Base-by-base conservation (phyloP, 2,797 vertebrate genomes). In the Eurystomus glaucurus region DNA sequence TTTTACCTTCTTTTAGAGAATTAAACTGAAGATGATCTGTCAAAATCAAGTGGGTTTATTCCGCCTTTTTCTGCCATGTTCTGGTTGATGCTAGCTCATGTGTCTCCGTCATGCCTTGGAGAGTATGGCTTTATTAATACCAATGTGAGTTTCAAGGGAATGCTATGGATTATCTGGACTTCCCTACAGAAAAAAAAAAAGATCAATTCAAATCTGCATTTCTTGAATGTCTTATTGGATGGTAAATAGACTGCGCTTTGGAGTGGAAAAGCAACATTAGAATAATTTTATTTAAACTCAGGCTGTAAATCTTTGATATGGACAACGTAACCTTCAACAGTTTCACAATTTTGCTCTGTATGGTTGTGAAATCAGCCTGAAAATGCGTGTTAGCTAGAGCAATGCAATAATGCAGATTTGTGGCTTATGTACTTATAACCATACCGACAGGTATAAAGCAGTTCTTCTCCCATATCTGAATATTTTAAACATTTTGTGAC, bases 331-430 rank as follows among this genome's bases (percentile, higher is more conserved):
- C 83, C 83, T 88, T 91, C 52, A 96, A 90, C 52, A 76, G 87
- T 96, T 95, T 95, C 91, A 84, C 77, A 91, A 35, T 82, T 91
- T 86, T 79, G 14, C 58, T 94, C 54, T 9, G 3, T 72, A 41
- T 70, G 77, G 85, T 96, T 95, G 66, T 96, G 68, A 96, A 97
- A 95, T 94, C 95, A 97, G 75, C 91, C 66, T 94, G 85, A 97
- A 97, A 97, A 96, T 86, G 61, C 1, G 0, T 62, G 66, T 95
- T 88, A 97, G 96, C 86, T 95, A n/a, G 61, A 79, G 62, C 90
- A 85, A 81, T 35, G 51, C 93, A 81, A 58, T 92, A 94, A 85
- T 88, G 50, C 62, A 64, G 89, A 97, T 93, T 95, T 97, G 92
- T 97, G 75, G 87, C 95, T 97, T 88, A 79, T 82, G 22, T 69